Percentiles rank a stretch among this genome's conserved stretches.
Conservation (phyloP, 2,113 vertebrate species). For the Grus americana region DNA sequence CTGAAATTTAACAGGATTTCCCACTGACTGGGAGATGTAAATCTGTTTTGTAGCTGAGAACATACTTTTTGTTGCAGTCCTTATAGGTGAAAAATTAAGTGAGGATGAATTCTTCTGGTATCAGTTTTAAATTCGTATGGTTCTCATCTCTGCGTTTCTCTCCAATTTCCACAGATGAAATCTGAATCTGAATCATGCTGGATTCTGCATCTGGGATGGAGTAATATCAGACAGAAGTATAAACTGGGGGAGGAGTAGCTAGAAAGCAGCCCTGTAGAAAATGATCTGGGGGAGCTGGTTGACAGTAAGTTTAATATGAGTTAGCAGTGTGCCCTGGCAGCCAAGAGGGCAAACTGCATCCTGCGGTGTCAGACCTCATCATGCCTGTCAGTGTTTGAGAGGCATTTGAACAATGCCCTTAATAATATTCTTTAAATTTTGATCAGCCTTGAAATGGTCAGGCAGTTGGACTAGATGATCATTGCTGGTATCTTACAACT, state of each 20-base stretch:
- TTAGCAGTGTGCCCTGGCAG: background rate
- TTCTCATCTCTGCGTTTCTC: background rate
- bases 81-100: background rate
- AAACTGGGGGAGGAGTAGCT: background rate
- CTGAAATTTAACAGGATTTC: background rate
- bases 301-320: background rate
- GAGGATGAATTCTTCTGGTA: background rate
- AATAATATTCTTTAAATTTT: background rate
- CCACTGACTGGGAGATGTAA: background rate
- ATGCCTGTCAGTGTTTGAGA: background rate
- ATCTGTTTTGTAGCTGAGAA: background rate
- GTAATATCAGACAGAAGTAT: background rate
- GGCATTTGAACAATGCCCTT: background rate
- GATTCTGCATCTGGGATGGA: background rate
- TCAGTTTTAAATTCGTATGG: background rate
- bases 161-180: background rate
- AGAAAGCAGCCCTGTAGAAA: background rate
- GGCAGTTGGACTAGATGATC: background rate
- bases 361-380: background rate
- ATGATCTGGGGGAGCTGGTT: background rate
- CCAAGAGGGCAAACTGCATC: background rate
- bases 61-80: background rate
- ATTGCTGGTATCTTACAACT: background rate
- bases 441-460: background rate
- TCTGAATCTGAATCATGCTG: fast-evolving